These are phyloP conservation scores for Polyergus mexicanus DNA, from an alignment of 1,140 invertebrate genomes.

Conservation along the genomic window DNA sequence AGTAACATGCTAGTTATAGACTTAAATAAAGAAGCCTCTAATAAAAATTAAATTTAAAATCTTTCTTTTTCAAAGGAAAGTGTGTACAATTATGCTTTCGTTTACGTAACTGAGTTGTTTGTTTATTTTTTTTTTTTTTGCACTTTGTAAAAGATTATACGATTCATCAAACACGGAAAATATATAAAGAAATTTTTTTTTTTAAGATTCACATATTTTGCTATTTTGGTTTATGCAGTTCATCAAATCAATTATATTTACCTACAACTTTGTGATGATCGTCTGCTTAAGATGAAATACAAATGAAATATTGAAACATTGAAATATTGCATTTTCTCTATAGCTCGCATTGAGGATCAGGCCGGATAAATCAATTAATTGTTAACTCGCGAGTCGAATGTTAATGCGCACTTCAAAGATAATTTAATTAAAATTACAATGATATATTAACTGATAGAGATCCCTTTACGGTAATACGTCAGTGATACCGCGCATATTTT, in stretches of 20 bases:
- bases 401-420: conserved; percentile 29
- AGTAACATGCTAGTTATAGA: conserved; percentile 10
- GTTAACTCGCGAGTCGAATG: conserved; percentile 21
- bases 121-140: not conserved
- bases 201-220: not conserved
- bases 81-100: not conserved
- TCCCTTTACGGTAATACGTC: conserved; percentile 52
- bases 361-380: conserved; percentile 3
- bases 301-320: not conserved
- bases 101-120: not conserved
- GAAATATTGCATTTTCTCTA: not conserved
- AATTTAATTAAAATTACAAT: conserved; percentile 61
- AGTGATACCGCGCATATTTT: conserved; percentile 58
- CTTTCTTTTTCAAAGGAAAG: not conserved
- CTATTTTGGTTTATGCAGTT: not conserved
- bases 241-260: not conserved
- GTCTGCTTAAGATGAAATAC: not conserved
- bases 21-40: not conserved
- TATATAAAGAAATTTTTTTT: not conserved
- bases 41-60: not conserved
- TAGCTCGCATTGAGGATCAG: not conserved
- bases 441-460: conserved; percentile 59
- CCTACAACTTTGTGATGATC: not conserved
- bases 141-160: not conserved
- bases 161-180: not conserved